Conservation (phyloP, 2,797 vertebrate species). For the Protosalanx chinensis region DNA sequence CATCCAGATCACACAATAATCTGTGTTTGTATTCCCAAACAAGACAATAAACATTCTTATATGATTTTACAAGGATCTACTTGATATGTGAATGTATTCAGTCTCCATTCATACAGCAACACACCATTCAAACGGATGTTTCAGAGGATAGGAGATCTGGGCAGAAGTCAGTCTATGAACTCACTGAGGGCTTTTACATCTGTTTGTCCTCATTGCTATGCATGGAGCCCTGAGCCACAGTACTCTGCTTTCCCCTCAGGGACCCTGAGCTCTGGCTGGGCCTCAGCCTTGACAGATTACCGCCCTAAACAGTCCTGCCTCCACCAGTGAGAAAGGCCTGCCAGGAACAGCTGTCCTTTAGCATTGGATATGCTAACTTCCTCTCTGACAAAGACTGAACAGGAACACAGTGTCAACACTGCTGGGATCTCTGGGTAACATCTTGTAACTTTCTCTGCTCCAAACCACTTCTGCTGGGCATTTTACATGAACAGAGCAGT, state of each 20-base stretch:
- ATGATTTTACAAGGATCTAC: neutral
- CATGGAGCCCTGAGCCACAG: conserved; percentile 18
- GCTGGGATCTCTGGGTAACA: conserved; percentile 6
- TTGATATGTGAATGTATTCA: neutral
- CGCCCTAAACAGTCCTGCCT: neutral
- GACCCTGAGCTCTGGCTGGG: conserved; percentile 1
- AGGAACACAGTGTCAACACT: conserved; percentile 1
- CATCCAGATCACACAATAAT: conserved; percentile 1
- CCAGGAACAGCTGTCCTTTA: conserved; percentile 24
- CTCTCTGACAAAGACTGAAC: conserved; percentile 9
- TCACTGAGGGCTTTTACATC: conserved; percentile 13
- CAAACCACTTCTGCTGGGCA: neutral
- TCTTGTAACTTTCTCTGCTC: conserved; percentile 10
- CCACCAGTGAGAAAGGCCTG: conserved; percentile 14
- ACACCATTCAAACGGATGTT: neutral
- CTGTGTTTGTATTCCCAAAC: neutral
- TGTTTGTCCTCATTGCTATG: conserved; percentile 32
- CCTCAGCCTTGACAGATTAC: conserved; percentile 13
- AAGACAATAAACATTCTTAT: too few relatives aligned
- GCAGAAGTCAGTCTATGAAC: neutral
- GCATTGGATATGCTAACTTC: conserved; percentile 8
- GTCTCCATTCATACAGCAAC: neutral
- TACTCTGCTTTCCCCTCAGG: neutral
- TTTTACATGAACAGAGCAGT: neutral
- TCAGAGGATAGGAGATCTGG: neutral